Base-by-base conservation (phyloP, 2,888 invertebrate genomes). In the Nomada flava region DNA sequence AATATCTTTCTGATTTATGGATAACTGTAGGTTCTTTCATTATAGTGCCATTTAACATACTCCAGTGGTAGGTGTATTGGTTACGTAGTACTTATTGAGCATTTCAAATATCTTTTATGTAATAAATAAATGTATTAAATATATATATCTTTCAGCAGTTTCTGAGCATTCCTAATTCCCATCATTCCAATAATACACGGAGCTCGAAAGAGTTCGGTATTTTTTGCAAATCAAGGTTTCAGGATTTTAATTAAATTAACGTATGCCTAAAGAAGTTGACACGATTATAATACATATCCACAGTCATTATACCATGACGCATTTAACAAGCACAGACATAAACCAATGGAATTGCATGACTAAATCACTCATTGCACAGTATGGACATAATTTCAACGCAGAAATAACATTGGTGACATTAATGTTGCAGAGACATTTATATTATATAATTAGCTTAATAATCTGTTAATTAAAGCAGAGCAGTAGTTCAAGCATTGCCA, bases 11-110 rank as follows among this genome's bases (percentile, higher is more conserved):
- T 47, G 15, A 20, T 23, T 26, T 53, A 63, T n/a, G 18, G 26
- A 44, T 63, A 67, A 82, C 62, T 75, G 82, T 36, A 60, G 69
- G 44, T 76, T 76, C 63, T 75, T 80, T 44, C 70, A 50, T 36
- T 42, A 18, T 26, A 42, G 82, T 76, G 82, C 76, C 76, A 82
- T 82, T 3, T 13, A 23, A 44, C 15, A 13, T n/a, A 26, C 20
- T 47, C 47, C 2, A 52, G 29, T 23, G 26, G 53, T 10, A 13
- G 10, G 13, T 18, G 23, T 47, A 50, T 29, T 44, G 29, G 15
- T 18, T 29, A 15, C 15, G 2, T 20, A 23, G 78, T 72, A 80
- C 78, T 80, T 72, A 70, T 23, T 1, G 18, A 50, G 44, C 42
- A 70, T 47, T 67, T 76, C 18, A 60, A 47, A n/a, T 26, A 44